These are phyloP conservation scores for Drosophila mulleri DNA, from an alignment of 2,888 invertebrate genomes.

Conservation along the genomic window DNA sequence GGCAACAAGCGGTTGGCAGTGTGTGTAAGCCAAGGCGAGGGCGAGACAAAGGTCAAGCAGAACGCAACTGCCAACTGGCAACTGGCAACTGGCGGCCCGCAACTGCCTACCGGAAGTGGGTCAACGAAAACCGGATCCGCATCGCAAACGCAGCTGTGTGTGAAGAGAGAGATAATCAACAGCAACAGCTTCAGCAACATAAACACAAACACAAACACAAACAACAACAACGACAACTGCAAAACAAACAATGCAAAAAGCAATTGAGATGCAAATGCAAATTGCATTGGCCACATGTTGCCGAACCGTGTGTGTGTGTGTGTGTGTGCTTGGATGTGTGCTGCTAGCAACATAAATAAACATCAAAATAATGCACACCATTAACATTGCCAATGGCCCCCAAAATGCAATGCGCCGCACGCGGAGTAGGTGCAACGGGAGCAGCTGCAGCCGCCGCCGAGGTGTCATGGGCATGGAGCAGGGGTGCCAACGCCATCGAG, in stretches of 20 bases:
- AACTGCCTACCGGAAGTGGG: conserved; percentile 81
- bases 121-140: conserved; percentile 83
- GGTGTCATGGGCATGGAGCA: conserved; percentile 65
- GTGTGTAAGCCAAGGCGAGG: conserved; percentile 51
- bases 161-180: conserved; percentile 56
- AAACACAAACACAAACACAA: conserved; percentile 33
- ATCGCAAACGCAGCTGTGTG: conserved; percentile 72
- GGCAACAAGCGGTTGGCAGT: conserved; percentile 26
- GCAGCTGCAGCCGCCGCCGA: conserved; percentile 36
- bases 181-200: conserved; percentile 23
- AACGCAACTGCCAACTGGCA: conserved; percentile 49
- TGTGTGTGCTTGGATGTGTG: conserved; percentile 17
- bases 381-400: conserved; percentile 81
- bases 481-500: conserved; percentile 16
- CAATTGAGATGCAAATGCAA: conserved; percentile 81
- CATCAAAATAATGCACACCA: conserved; percentile 80
- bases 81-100: conserved; percentile 42
- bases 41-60: conserved; percentile 72
- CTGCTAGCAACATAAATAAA: conserved; percentile 79
- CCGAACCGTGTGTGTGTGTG: conserved; percentile 7
- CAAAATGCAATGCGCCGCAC: conserved; percentile 52
- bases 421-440: conserved; percentile 14
- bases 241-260: conserved; percentile 74
- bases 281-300: conserved; percentile 71
- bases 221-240: conserved; percentile 30